These are phyloP conservation scores for Psilopsiagon aurifrons DNA, from an alignment of 2,113 vertebrate species.

Conservation along the genomic window DNA sequence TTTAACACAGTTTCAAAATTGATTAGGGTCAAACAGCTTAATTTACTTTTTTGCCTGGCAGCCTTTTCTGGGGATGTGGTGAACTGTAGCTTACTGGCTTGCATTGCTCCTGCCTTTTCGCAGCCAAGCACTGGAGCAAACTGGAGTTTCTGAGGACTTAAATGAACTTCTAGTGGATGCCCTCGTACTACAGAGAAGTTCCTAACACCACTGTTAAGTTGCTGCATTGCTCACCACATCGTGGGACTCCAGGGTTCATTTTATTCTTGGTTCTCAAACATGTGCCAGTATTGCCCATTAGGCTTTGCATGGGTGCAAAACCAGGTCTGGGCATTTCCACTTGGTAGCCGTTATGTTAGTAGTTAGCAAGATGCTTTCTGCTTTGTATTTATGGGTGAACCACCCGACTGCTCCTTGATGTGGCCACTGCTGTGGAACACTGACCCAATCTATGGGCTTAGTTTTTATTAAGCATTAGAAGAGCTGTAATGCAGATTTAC, in stretches of 20 bases:
- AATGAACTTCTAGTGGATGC: background rate
- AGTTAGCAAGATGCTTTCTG: background rate
- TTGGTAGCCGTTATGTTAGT: background rate
- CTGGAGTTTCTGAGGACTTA: background rate
- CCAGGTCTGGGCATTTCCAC: background rate
- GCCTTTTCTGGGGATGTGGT: background rate
- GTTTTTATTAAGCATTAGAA: background rate
- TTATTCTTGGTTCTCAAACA: background rate
- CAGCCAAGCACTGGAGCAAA: background rate
- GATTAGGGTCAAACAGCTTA: background rate
- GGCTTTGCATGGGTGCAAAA: background rate
- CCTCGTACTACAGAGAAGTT: accelerated
- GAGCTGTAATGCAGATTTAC: background rate
- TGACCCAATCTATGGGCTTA: background rate
- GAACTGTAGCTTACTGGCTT: background rate
- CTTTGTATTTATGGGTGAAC: background rate
- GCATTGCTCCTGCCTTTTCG: background rate
- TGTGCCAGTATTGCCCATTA: background rate
- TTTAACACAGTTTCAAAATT: background rate
- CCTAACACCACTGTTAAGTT: background rate
- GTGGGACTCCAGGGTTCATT: background rate
- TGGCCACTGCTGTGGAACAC: background rate
- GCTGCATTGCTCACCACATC: background rate
- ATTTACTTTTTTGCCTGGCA: background rate
- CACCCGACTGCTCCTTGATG: accelerated